phyloP scores from a whole-genome alignment of 2,888 invertebrate species.

The Acrobasis suavella region DNA sequence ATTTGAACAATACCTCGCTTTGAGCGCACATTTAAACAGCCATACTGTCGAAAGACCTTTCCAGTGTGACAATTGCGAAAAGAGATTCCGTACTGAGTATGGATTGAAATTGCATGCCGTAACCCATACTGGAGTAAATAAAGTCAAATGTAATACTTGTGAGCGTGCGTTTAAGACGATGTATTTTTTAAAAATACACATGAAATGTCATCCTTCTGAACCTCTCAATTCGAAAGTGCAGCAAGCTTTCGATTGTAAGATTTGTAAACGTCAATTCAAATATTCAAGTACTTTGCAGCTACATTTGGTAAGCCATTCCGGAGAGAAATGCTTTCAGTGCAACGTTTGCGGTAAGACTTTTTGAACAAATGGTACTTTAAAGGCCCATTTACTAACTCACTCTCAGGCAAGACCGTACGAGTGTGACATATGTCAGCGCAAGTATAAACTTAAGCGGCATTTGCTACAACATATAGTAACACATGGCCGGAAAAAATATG shows the following conservation, averaged over 20 bases:
- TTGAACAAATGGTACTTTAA: neutral
- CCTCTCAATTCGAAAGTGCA: too few relatives aligned
- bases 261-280: too few relatives aligned
- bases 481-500: neutral
- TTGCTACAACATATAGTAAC: neutral
- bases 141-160: too few relatives aligned
- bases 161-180: too few relatives aligned
- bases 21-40: slow-evolving; percentile 16
- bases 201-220: too few relatives aligned
- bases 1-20: slow-evolving; percentile 3
- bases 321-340: too few relatives aligned
- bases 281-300: too few relatives aligned
- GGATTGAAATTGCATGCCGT: too few relatives aligned
- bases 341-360: neutral
- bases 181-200: too few relatives aligned
- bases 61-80: slow-evolving; percentile 12
- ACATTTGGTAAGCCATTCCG: too few relatives aligned
- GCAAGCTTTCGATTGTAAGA: too few relatives aligned
- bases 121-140: too few relatives aligned
- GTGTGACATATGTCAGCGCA: neutral
- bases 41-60: slow-evolving; percentile 21
- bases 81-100: neutral
- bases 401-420: neutral
- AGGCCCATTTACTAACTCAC: neutral
- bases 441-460: neutral